phyloP scores from a whole-genome alignment of 1,140 invertebrate genomes.

The Heliothis virescens region DNA sequence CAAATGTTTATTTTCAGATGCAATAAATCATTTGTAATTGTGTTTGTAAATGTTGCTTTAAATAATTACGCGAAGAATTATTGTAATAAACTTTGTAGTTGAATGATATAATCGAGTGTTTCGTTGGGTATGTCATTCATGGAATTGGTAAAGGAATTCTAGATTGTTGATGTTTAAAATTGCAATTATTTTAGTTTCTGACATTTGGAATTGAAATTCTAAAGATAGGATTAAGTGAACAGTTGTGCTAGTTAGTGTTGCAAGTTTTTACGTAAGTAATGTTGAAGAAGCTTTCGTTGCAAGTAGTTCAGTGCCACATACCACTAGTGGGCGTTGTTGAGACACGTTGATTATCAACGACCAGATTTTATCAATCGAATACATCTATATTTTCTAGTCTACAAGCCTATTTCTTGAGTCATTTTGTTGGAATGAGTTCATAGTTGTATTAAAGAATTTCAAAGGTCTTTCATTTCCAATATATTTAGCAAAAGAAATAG shows the following conservation, averaged over 20 bases:
- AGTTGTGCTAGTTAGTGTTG: background rate
- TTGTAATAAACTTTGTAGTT: constrained; percentile 35
- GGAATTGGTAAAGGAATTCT: constrained; percentile 19
- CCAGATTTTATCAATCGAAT: constrained; percentile 34
- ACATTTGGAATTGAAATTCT: background rate
- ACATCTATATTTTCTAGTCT: constrained; percentile 36
- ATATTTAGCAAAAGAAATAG: too few relatives aligned
- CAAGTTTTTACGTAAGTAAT: background rate
- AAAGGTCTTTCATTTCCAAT: too few relatives aligned
- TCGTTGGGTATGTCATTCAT: background rate
- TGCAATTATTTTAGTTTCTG: background rate
- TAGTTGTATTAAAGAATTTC: too few relatives aligned
- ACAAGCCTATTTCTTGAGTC: background rate
- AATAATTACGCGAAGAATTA: constrained; percentile 39
- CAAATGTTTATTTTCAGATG: constrained; percentile 38
- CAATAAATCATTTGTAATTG: constrained; percentile 41
- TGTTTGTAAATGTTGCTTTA: constrained; percentile 11
- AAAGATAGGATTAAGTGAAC: background rate
- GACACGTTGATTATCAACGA: constrained; percentile 25
- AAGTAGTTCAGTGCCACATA: constrained; percentile 38
- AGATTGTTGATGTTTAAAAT: constrained; percentile 10
- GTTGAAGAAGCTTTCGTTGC: constrained; percentile 26
- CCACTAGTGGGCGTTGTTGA: constrained; percentile 7
- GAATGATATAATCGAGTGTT: constrained; percentile 39
- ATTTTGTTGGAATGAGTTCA: background rate